Evolutionary conservation across 1,140 invertebrate genomes (phyloP).

Genomic region (Dreissena rostriformis): DNA sequence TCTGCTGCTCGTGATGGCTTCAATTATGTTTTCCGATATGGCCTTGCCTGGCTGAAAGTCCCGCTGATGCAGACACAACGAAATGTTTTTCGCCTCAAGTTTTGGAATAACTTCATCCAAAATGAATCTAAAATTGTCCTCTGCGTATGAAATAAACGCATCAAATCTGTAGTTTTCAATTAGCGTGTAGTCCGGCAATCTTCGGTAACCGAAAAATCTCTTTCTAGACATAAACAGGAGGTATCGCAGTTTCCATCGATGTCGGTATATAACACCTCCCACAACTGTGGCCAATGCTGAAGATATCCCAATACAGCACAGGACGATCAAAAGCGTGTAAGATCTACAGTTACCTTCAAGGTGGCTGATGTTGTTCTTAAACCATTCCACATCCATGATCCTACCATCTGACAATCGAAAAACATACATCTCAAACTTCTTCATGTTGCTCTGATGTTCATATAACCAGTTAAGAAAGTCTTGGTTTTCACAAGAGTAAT

Average conservation of each 20-base stretch:
- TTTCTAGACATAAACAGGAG: constrained; percentile 13
- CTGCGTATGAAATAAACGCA: constrained; percentile 67
- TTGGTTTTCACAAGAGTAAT: constrained; percentile 8
- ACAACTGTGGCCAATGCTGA: constrained; percentile 14
- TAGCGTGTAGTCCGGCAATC: neutral
- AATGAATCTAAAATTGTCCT: constrained; percentile 57
- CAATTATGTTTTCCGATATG: constrained; percentile 85
- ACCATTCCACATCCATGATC: neutral
- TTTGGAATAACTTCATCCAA: constrained; percentile 37
- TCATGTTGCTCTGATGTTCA: constrained; percentile 15
- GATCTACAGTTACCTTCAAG: constrained; percentile 10
- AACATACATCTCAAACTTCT: neutral
- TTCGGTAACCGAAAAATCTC: constrained; percentile 18
- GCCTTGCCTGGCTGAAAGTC: constrained; percentile 71
- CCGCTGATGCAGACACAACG: constrained; percentile 66
- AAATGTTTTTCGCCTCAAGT: constrained; percentile 57
- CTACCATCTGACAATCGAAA: neutral
- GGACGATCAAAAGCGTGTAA: constrained; percentile 9
- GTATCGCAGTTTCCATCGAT: constrained; percentile 45
- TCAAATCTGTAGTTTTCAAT: constrained; percentile 54
- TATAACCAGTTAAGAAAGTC: constrained; percentile 22
- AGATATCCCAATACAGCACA: neutral
- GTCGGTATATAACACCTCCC: constrained; percentile 21
- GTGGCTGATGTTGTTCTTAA: neutral
- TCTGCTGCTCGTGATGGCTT: constrained; percentile 84